Base-by-base conservation (phyloP, 1,140 invertebrate genomes). In the Pseudobourletiella spinata region DNA sequence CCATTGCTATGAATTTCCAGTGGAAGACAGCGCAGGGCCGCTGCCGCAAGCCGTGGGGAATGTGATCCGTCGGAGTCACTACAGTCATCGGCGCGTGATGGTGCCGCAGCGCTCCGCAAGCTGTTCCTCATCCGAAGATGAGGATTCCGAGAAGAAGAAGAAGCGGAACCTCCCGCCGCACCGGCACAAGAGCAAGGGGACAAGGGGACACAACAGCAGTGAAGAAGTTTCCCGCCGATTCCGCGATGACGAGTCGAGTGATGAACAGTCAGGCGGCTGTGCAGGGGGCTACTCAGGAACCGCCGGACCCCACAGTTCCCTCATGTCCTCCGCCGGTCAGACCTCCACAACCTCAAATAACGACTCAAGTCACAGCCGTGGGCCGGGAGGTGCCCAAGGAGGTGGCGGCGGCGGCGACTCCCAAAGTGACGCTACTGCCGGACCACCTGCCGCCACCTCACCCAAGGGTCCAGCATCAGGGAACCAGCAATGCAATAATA, bases 121-220 rank as follows among this genome's bases (percentile, higher is more conserved):
- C 32, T 67, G 65, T 42, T 63, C 61, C 14, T 64, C 62, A 2
- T 58, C 54, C 0, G 66, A 67, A 55, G 66, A 67, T 48, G 66
- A 67, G 57, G 66, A 67, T 32, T 67, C 66, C 18, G 66, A 67
- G 44, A 67, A 67, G 44, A 67, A 67, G 44, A 61, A 61, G 48
- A 67, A 64, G 42, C 48, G 57, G 22, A 30, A 30, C n/a, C 26
- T 57, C 3, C 42, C 56, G 3, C 56, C 32, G 2, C 43, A 51
- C 32, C 2, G 35, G 24, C 32, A 58, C 25, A 64, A 59, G 56
- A 46, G 25, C 28, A 48, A 61, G 44, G 25, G 24, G 3, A 43
- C 43, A 59, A 48, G 44, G 24, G 56, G 43, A 50, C 30, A 57
- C 30, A 25, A 46, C 26, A 44, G 18, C n/a, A 42, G 20, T 30